Conservation (phyloP, 2,888 invertebrate species). For the Folsomia manolachei region DNA sequence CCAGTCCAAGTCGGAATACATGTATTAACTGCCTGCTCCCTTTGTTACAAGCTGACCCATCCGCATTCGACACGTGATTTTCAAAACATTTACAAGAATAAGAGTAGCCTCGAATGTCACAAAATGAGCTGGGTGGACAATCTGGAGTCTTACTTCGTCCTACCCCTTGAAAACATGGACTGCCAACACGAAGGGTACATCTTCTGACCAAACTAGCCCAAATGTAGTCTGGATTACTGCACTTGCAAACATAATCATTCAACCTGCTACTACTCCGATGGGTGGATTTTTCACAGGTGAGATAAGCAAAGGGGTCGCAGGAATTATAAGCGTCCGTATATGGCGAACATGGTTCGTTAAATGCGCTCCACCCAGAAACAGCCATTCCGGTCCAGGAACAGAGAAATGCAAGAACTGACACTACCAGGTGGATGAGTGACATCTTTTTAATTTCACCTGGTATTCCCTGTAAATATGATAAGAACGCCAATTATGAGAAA, state of each 20-base stretch:
- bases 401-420: neutral
- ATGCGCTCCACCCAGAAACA: slow-evolving; percentile 11
- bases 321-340: slow-evolving; percentile 3
- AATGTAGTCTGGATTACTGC: slow-evolving; percentile 8
- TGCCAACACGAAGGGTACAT: slow-evolving; percentile 9
- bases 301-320: slow-evolving; percentile 11
- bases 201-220: slow-evolving; percentile 9
- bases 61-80: neutral
- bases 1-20: too few species aligned
- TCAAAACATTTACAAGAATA: slow-evolving; percentile 7
- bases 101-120: neutral
- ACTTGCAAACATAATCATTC: neutral
- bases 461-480: too few species aligned
- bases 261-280: neutral
- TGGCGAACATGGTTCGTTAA: slow-evolving; percentile 11
- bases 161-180: neutral
- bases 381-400: neutral
- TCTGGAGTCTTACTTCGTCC: neutral
- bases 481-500: too few species aligned
- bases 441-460: too few species aligned
- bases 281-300: slow-evolving; percentile 2
- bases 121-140: slow-evolving; percentile 15
- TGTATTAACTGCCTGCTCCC: too few species aligned
- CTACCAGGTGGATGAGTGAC: neutral
- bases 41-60: slow-evolving; percentile 14